A percentile compares a stretch with the other conserved stretches of the same genome.
Conservation (phyloP, 2,888 invertebrate genomes). For the Tetranychus piercei region DNA sequence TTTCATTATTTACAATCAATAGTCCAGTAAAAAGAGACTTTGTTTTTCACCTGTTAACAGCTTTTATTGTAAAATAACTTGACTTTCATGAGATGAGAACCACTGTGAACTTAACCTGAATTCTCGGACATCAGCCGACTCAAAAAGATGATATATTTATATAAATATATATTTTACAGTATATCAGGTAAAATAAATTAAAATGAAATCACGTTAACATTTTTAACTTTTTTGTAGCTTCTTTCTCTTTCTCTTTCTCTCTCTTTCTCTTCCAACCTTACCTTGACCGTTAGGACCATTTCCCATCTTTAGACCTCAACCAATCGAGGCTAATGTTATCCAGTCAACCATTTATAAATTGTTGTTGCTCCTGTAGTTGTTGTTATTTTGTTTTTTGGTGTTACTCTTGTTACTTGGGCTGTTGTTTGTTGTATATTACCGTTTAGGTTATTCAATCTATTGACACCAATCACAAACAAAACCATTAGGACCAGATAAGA, state of each 20-base stretch:
- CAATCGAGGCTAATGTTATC: conserved; percentile 1
- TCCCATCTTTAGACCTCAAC: background rate
- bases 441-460: background rate
- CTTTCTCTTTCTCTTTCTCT: background rate
- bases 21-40: too few relatives aligned
- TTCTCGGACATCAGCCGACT: background rate
- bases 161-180: too few relatives aligned
- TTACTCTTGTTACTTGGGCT: background rate
- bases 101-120: conserved; percentile 1
- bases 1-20: too few relatives aligned
- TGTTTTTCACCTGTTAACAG: too few relatives aligned
- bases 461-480: background rate
- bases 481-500: background rate
- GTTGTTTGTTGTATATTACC: background rate
- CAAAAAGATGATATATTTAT: too few relatives aligned
- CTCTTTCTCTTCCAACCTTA: background rate
- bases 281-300: conserved; percentile 1
- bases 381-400: too few relatives aligned
- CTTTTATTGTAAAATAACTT: too few relatives aligned
- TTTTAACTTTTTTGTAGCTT: background rate
- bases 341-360: conserved; percentile 1
- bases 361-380: background rate
- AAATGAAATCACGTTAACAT: background rate
- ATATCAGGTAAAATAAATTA: background rate
- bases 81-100: too few relatives aligned